Conservation (phyloP, 2,113 vertebrate species). For the Mesitornis unicolor region DNA sequence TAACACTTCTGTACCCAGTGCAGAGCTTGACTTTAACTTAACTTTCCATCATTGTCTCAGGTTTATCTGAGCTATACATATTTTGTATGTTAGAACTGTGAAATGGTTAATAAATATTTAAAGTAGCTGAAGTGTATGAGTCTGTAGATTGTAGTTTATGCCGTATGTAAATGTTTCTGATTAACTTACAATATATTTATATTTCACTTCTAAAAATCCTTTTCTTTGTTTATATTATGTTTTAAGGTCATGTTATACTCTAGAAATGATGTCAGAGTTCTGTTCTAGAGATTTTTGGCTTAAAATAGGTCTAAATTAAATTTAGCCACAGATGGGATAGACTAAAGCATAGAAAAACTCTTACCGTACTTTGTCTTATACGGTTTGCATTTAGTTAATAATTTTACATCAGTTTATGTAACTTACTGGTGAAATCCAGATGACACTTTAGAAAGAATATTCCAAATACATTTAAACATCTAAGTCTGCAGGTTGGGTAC, state of each 20-base stretch:
- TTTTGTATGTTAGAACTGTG: background rate
- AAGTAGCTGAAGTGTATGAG: background rate
- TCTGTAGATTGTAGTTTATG: background rate
- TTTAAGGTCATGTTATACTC: background rate
- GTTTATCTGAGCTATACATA: background rate
- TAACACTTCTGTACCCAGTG: background rate
- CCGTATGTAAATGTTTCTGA: background rate
- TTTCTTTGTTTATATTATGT: background rate
- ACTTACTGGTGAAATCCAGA: background rate
- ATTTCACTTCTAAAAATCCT: background rate
- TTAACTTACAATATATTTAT: background rate
- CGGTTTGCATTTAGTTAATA: background rate
- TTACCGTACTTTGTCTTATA: background rate
- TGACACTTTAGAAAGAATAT: background rate
- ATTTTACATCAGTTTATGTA: background rate
- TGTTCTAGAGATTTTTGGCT: background rate
- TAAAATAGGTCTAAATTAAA: background rate
- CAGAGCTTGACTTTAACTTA: background rate
- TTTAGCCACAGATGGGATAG: background rate
- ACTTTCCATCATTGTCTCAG: background rate
- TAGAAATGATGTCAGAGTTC: background rate
- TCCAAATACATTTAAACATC: background rate
- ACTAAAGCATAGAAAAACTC: background rate
- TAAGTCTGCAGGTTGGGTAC: background rate
- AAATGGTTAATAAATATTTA: background rate